phyloP scores from a whole-genome alignment of 1,140 invertebrate genomes.

The Diorhabda elongata region DNA sequence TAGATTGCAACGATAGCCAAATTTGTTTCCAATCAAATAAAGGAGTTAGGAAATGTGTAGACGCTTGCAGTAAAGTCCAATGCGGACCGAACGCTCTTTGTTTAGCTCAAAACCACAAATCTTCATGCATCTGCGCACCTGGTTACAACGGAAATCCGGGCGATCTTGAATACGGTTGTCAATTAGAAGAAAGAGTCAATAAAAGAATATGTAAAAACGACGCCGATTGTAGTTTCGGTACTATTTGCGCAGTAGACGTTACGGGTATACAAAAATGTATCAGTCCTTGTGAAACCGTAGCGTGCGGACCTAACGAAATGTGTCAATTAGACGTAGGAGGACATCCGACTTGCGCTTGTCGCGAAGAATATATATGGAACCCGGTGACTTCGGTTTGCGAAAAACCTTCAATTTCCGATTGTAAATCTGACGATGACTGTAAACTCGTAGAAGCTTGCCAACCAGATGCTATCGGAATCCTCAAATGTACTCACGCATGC shows the following conservation, averaged over 20 bases:
- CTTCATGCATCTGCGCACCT: slow-evolving; percentile 78
- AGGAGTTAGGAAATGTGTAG: slow-evolving; percentile 74
- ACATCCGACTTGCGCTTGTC: slow-evolving; percentile 71
- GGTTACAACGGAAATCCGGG: slow-evolving; percentile 75
- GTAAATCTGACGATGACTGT: slow-evolving; percentile 69
- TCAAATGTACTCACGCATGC: slow-evolving; percentile 76
- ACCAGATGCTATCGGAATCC: slow-evolving; percentile 77
- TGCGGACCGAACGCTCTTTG: slow-evolving; percentile 88
- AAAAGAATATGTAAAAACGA: slow-evolving; percentile 62
- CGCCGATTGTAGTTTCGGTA: slow-evolving; percentile 64
- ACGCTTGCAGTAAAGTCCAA: slow-evolving; percentile 79
- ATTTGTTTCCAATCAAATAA: slow-evolving; percentile 81
- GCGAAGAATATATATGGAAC: slow-evolving; percentile 74
- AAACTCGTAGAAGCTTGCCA: slow-evolving; percentile 63
- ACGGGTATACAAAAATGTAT: slow-evolving; percentile 65
- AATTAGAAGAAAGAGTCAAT: slow-evolving; percentile 57
- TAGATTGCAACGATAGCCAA: slow-evolving; percentile 73
- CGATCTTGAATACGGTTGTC: slow-evolving; percentile 71
- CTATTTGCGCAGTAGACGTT: slow-evolving; percentile 56
- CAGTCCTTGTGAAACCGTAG: slow-evolving; percentile 71
- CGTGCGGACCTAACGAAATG: slow-evolving; percentile 75
- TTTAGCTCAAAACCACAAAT: slow-evolving; percentile 73
- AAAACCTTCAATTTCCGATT: slow-evolving; percentile 80
- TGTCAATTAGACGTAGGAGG: slow-evolving; percentile 64
- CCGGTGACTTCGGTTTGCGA: slow-evolving; percentile 74